Evolutionary conservation across 2,888 invertebrate species (phyloP).

Genomic region (Dichetophora obliterata): DNA sequence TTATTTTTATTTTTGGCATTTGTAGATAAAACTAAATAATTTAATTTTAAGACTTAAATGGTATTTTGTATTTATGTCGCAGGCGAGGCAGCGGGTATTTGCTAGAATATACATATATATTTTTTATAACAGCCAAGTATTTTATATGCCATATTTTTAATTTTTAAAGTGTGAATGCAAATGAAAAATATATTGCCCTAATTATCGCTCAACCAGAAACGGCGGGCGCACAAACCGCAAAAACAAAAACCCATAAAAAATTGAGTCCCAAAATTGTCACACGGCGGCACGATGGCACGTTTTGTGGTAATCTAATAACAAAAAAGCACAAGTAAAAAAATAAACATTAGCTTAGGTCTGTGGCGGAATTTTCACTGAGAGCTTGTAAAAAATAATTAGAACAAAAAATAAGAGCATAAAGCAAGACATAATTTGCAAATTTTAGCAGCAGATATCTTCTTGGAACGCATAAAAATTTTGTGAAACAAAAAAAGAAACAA

Average conservation of each 20-base stretch:
- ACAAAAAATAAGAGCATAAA: constrained; percentile 50
- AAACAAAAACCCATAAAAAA: constrained; percentile 22
- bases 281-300: background rate
- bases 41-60: too few relatives aligned
- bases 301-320: background rate
- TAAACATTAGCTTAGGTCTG: constrained; percentile 14
- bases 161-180: too few relatives aligned
- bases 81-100: too few relatives aligned
- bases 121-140: too few relatives aligned
- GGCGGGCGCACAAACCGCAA: background rate
- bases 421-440: constrained; percentile 22
- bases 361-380: background rate
- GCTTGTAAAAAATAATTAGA: constrained; percentile 52
- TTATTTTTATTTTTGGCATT: too few relatives aligned
- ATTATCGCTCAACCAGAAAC: background rate
- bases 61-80: too few relatives aligned
- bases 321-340: constrained; percentile 13
- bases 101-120: too few relatives aligned
- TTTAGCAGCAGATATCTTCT: background rate
- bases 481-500: background rate
- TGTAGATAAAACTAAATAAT: too few relatives aligned
- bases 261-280: constrained; percentile 18
- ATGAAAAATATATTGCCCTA: background rate
- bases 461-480: background rate
- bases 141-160: too few relatives aligned